Conservation (phyloP, 2,113 vertebrate genomes). For the Pandion haliaetus region DNA sequence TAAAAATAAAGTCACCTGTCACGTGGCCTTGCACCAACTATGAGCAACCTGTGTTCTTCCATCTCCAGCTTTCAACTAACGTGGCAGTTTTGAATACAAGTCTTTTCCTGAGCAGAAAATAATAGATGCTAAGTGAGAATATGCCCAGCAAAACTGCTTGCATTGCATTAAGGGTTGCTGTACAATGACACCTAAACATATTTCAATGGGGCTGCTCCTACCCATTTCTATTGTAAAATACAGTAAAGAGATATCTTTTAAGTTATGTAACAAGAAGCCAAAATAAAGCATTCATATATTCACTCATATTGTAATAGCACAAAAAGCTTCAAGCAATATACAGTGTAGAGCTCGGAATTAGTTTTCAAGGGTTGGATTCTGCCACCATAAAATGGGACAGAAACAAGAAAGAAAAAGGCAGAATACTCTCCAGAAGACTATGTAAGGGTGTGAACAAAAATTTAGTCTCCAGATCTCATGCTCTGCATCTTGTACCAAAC, state of each 20-base stretch:
- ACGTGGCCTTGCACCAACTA: background rate
- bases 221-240: background rate
- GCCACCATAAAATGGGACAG: background rate
- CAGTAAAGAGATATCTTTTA: background rate
- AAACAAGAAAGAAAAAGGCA: background rate
- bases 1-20: slow-evolving; percentile 45
- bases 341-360: background rate
- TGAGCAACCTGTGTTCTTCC: slow-evolving; percentile 24
- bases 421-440: background rate
- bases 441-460: background rate
- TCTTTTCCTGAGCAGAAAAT: background rate
- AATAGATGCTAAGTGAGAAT: background rate
- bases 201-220: background rate
- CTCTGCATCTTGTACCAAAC: background rate
- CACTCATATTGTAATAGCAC: background rate
- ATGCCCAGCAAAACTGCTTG: background rate
- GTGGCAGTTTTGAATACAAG: background rate
- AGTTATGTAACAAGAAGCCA: background rate
- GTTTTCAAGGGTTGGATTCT: background rate
- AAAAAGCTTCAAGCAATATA: background rate
- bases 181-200: background rate
- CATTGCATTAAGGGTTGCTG: background rate
- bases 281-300: background rate
- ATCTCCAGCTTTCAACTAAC: slow-evolving; percentile 6
- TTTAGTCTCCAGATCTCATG: background rate